Evolutionary conservation across 1,140 invertebrate genomes (phyloP).

Genomic region (Mactra quadrangularis): DNA sequence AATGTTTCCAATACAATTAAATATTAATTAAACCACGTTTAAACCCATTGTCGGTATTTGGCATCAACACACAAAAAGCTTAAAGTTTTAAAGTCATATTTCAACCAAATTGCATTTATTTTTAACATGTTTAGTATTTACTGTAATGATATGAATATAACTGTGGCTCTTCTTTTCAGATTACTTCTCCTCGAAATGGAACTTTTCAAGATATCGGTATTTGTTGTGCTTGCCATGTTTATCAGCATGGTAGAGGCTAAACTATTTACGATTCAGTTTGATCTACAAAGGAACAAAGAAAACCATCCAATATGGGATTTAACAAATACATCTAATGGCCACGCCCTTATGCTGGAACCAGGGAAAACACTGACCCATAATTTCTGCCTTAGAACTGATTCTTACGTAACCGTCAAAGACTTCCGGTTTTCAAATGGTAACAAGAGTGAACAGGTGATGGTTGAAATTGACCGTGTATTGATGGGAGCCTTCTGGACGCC

Average conservation of each 20-base stretch:
- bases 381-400: slow-evolving; percentile 35
- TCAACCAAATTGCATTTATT: too few relatives aligned
- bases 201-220: too few relatives aligned
- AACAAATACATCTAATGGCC: slow-evolving; percentile 45
- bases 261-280: slow-evolving; percentile 31
- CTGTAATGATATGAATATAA: too few relatives aligned
- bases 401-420: slow-evolving; percentile 12
- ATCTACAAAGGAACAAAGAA: slow-evolving; percentile 35
- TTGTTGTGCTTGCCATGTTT: background rate
- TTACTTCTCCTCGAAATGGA: too few relatives aligned
- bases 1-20: too few relatives aligned
- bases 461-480: slow-evolving; percentile 17
- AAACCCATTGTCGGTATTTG: too few relatives aligned
- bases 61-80: too few relatives aligned
- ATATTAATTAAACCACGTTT: too few relatives aligned
- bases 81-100: too few relatives aligned
- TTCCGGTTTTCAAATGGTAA: slow-evolving; percentile 61
- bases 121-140: too few relatives aligned
- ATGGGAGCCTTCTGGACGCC: slow-evolving; percentile 38
- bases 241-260: background rate
- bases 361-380: slow-evolving; percentile 29
- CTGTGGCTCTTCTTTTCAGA: too few relatives aligned
- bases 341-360: slow-evolving; percentile 36
- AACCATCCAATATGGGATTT: slow-evolving; percentile 59
- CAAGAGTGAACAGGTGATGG: slow-evolving; percentile 38